Conservation (phyloP, 64 coral and sea anemone genomes). For the Exaiptasia diaphana region DNA sequence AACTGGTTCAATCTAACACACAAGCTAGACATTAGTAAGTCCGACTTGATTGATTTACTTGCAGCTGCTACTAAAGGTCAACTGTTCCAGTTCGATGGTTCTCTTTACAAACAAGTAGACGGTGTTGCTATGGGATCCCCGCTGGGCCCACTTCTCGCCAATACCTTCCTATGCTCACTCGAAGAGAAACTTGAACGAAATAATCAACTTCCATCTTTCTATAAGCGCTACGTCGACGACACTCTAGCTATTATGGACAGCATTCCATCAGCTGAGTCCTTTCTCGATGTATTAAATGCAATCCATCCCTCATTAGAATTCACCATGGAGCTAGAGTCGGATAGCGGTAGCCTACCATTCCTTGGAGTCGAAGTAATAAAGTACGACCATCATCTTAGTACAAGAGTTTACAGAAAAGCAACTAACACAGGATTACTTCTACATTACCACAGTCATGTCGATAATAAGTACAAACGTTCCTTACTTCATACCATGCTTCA, state of each 20-base stretch:
- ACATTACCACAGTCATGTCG: slow-evolving; percentile 32
- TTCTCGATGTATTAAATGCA: background rate
- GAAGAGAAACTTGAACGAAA: too few relatives aligned
- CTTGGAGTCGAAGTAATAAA: background rate
- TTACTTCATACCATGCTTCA: slow-evolving; percentile 9
- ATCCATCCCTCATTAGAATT: background rate
- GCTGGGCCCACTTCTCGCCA: too few relatives aligned
- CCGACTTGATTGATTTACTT: background rate
- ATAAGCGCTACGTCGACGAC: too few relatives aligned
- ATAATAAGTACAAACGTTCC: slow-evolving; percentile 32
- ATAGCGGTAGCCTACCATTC: background rate
- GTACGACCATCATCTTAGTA: background rate
- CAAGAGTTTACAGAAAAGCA: slow-evolving; percentile 7
- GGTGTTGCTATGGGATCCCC: too few relatives aligned
- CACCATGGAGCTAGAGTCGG: background rate
- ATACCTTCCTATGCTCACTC: too few relatives aligned
- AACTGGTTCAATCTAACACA: slow-evolving; percentile 4
- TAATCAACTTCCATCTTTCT: too few relatives aligned
- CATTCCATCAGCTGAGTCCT: background rate
- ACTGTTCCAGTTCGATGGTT: too few relatives aligned
- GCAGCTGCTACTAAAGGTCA: background rate
- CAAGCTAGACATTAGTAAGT: background rate
- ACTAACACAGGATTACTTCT: slow-evolving; percentile 32
- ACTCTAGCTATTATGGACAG: background rate
- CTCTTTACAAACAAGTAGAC: too few relatives aligned